Evolutionary conservation across 2,113 vertebrate species (phyloP).

Genomic region (Dipodomys ordii): DNA sequence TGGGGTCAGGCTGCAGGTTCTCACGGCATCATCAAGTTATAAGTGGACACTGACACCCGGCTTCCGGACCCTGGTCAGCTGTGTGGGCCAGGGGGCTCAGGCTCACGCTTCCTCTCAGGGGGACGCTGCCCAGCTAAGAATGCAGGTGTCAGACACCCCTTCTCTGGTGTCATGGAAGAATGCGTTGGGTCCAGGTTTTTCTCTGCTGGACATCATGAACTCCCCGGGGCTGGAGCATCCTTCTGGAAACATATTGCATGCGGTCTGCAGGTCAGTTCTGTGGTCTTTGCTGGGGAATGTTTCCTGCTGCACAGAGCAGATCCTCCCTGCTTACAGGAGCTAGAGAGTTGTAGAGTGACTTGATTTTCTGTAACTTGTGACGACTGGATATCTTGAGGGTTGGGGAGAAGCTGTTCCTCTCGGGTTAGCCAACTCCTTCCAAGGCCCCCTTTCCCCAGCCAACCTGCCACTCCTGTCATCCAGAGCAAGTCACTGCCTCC

Average conservation of each 20-base stretch:
- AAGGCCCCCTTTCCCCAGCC: rapidly evolving
- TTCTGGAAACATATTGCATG: rapidly evolving
- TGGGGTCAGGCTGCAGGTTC: not conserved
- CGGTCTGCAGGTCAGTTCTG: rapidly evolving
- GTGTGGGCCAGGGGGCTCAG: not conserved
- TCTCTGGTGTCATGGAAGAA: too few species aligned
- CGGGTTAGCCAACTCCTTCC: not conserved
- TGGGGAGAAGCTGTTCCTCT: too few species aligned
- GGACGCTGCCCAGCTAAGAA: too few species aligned
- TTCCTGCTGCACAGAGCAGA: rapidly evolving
- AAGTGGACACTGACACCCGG: too few species aligned
- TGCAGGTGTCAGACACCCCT: too few species aligned
- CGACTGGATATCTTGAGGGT: not conserved
- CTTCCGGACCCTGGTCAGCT: too few species aligned
- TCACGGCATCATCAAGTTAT: not conserved
- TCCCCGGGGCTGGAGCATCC: rapidly evolving
- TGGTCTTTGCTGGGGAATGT: rapidly evolving
- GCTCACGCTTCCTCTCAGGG: not conserved
- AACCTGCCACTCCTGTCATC: not conserved
- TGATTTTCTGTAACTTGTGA: not conserved
- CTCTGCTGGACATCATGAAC: rapidly evolving
- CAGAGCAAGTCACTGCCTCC: not conserved
- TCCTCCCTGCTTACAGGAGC: not conserved
- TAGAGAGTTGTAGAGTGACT: rapidly evolving
- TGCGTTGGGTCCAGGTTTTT: too few species aligned